Percentiles rank a stretch among this genome's conserved stretches.
phyloP scores from a whole-genome alignment of 2,113 vertebrate genomes.

The Guaruba guarouba region DNA sequence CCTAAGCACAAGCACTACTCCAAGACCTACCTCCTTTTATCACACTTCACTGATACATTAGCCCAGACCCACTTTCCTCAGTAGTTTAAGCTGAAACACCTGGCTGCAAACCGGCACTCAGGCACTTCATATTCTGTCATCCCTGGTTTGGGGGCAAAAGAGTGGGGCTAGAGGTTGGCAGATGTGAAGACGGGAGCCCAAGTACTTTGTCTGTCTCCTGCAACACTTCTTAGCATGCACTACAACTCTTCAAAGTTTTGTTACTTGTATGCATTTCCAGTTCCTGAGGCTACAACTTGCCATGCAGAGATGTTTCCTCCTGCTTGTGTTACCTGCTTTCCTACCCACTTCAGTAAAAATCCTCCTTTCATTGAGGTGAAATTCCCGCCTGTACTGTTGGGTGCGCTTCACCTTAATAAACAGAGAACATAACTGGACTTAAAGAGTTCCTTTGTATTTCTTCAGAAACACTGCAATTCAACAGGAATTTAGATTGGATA shows the following conservation, averaged over 20 bases:
- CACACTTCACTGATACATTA: neutral
- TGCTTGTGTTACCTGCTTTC: neutral
- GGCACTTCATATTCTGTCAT: neutral
- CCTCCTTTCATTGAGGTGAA: neutral
- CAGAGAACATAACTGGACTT: no score
- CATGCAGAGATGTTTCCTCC: neutral
- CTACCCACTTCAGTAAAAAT: neutral
- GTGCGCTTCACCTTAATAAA: no score
- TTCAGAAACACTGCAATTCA: no score
- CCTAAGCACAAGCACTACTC: neutral
- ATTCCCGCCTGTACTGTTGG: accelerated
- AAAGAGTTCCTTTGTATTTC: no score
- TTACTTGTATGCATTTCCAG: neutral
- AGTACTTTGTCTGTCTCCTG: neutral
- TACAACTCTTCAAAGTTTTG: neutral
- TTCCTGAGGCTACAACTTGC: neutral
- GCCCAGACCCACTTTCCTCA: neutral
- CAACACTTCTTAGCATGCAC: neutral
- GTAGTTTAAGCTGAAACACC: neutral
- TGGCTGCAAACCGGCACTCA: neutral
- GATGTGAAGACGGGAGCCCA: neutral
- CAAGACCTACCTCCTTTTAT: neutral
- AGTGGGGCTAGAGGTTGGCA: neutral
- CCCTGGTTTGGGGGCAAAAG: neutral
- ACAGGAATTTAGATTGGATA: no score